A percentile compares a stretch with the other conserved stretches of the same genome.
These are phyloP conservation scores for Acrossocheilus wenchowensis DNA, from an alignment of 2,797 vertebrate species.

Conservation along the genomic window DNA sequence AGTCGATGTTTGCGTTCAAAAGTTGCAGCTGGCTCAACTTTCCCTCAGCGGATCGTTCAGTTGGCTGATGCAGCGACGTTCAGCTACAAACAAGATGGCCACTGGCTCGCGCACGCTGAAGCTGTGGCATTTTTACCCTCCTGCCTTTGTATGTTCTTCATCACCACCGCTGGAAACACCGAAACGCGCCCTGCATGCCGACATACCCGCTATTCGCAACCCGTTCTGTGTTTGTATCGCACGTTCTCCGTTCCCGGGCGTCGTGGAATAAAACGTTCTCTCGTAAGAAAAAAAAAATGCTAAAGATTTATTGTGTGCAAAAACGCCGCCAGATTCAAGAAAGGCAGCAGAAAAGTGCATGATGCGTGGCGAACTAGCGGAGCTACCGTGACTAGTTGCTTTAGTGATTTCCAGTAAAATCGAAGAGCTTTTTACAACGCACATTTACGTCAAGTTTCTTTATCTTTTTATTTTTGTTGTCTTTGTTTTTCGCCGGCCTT, in stretches of 20 bases:
- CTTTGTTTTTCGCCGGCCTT: neutral
- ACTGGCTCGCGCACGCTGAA: slow-evolving; percentile 72
- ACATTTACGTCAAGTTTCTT: neutral
- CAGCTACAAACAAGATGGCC: slow-evolving; percentile 80
- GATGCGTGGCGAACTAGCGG: slow-evolving; percentile 63
- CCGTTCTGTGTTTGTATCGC: neutral
- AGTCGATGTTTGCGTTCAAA: slow-evolving; percentile 34
- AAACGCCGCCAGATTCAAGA: slow-evolving; percentile 62
- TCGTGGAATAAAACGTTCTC: slow-evolving; percentile 27
- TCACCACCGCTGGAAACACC: slow-evolving; percentile 38
- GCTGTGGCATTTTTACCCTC: slow-evolving; percentile 68
- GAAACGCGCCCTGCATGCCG: slow-evolving; percentile 14
- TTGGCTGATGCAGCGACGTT: slow-evolving; percentile 49
- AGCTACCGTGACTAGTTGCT: slow-evolving; percentile 48
- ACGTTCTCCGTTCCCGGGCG: neutral
- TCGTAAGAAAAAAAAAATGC: neutral
- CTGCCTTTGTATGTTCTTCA: slow-evolving; percentile 70
- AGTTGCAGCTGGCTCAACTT: slow-evolving; percentile 59
- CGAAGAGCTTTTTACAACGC: neutral
- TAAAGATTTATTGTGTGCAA: slow-evolving; percentile 47
- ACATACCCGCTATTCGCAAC: neutral
- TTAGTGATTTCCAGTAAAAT: neutral
- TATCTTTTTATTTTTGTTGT: neutral
- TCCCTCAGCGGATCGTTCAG: slow-evolving; percentile 41
- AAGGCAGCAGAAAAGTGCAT: slow-evolving; percentile 49